phyloP scores from a whole-genome alignment of 2,888 invertebrate genomes.

The Drosophila basisetae region DNA sequence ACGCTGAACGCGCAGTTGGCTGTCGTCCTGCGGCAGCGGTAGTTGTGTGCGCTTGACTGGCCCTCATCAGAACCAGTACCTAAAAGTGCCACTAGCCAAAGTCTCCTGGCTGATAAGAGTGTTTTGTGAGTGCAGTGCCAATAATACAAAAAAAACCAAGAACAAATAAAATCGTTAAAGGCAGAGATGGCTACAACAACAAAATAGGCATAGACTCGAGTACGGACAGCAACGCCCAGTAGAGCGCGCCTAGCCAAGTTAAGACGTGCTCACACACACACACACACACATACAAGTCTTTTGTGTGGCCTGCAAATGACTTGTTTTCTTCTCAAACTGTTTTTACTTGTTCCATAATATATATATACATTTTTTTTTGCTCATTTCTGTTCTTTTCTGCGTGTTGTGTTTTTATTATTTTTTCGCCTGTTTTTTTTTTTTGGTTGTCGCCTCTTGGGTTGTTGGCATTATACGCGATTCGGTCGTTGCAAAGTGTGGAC shows the following conservation, averaged over 20 bases:
- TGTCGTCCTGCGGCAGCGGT: slow-evolving; percentile 76
- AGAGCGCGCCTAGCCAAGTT: slow-evolving; percentile 39
- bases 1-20: slow-evolving; percentile 73
- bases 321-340: slow-evolving; percentile 64
- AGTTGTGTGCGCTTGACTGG: slow-evolving; percentile 72
- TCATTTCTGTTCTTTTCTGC: slow-evolving; percentile 16
- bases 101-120: slow-evolving; percentile 27
- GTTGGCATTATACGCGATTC: slow-evolving; percentile 44
- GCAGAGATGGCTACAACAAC: slow-evolving; percentile 6
- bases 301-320: slow-evolving; percentile 64
- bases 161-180: slow-evolving; percentile 19
- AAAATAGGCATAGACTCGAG: slow-evolving; percentile 21
- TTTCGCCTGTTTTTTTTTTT: slow-evolving; percentile 43
- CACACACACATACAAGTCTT: slow-evolving; percentile 12
- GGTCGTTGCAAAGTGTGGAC: slow-evolving; percentile 48
- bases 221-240: slow-evolving; percentile 51
- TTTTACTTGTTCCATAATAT: slow-evolving; percentile 41
- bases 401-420: slow-evolving; percentile 24
- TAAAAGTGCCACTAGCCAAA: slow-evolving; percentile 6
- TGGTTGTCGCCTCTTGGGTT: slow-evolving; percentile 16
- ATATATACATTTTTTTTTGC: neutral
- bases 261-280: slow-evolving; percentile 31
- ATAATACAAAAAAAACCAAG: slow-evolving; percentile 7
- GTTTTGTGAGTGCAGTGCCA: slow-evolving; percentile 44
- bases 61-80: slow-evolving; percentile 7